Conservation (phyloP, 2,113 vertebrate species). For the Thalassarche chlororhynchos region DNA sequence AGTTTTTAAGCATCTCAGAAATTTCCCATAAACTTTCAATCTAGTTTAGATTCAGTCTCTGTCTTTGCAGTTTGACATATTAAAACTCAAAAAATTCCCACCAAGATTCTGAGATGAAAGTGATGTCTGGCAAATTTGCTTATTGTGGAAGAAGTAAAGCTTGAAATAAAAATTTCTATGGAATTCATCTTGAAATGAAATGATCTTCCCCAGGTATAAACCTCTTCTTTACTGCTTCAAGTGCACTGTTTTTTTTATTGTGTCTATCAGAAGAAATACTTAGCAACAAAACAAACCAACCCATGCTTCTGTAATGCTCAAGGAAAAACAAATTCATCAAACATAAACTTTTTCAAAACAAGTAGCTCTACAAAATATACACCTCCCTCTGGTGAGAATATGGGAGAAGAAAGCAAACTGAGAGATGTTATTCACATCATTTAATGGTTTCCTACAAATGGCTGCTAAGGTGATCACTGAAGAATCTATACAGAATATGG, state of each 20-base stretch:
- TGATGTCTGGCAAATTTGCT: background rate
- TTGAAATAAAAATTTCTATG: background rate
- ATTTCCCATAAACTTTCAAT: background rate
- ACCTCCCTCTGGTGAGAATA: background rate
- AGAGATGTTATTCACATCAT: background rate
- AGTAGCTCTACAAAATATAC: background rate
- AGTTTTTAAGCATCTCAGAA: background rate
- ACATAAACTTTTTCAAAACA: background rate
- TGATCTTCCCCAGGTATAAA: background rate
- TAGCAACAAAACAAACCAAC: background rate
- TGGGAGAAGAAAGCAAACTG: background rate
- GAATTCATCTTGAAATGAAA: background rate
- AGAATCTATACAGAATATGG: background rate
- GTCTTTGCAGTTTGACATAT: background rate
- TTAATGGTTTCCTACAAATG: background rate
- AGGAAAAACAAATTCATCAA: background rate
- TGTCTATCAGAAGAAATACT: background rate
- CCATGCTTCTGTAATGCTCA: background rate
- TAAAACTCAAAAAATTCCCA: background rate
- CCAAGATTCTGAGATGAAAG: background rate
- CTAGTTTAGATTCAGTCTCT: background rate
- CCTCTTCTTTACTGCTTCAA: background rate
- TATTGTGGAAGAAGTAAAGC: background rate
- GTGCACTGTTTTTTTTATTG: background rate
- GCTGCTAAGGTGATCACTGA: background rate